A percentile compares a stretch with the other conserved stretches of the same genome.
Evolutionary conservation across 2,888 invertebrate species (phyloP).

Genomic region (Rhagophthalmus giganteus): DNA sequence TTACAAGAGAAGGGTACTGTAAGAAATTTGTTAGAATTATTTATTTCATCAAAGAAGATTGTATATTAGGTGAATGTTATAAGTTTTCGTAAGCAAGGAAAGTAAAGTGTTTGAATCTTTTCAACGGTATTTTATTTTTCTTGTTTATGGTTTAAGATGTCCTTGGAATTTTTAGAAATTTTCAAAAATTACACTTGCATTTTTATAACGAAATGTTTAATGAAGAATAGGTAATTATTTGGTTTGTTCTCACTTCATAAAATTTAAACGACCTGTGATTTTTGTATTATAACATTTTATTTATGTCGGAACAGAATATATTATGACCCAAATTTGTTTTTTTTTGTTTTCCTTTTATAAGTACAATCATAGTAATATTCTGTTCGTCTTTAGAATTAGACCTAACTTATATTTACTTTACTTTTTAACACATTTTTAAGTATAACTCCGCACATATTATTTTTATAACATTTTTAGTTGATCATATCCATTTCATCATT

Average conservation of each 20-base stretch:
- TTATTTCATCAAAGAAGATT: slow-evolving; percentile 29
- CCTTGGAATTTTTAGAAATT: slow-evolving; percentile 13
- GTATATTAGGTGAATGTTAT: slow-evolving; percentile 27
- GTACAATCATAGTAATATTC: slow-evolving; percentile 6
- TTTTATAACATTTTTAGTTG: slow-evolving; percentile 6
- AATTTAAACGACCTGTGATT: slow-evolving; percentile 10
- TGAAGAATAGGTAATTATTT: too few relatives aligned
- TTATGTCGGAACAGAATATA: slow-evolving; percentile 19
- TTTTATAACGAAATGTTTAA: neutral
- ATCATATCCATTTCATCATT: slow-evolving; percentile 2
- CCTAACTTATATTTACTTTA: slow-evolving; percentile 12
- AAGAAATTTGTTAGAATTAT: slow-evolving; percentile 28
- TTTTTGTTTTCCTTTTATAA: neutral
- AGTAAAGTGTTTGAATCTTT: slow-evolving; percentile 4
- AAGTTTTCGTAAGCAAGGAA: slow-evolving; percentile 9
- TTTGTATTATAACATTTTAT: slow-evolving; percentile 21
- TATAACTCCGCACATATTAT: slow-evolving; percentile 11
- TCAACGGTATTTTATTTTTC: too few relatives aligned
- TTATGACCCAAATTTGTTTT: neutral
- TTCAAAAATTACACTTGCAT: slow-evolving; percentile 1
- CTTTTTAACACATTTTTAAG: slow-evolving; percentile 19
- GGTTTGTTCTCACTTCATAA: slow-evolving; percentile 3
- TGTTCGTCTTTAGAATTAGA: slow-evolving; percentile 18
- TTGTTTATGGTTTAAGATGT: slow-evolving; percentile 1
- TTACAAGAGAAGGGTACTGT: slow-evolving; percentile 80